Evolutionary conservation across 2,888 invertebrate genomes (phyloP).

Genomic region (Blera fallax): DNA sequence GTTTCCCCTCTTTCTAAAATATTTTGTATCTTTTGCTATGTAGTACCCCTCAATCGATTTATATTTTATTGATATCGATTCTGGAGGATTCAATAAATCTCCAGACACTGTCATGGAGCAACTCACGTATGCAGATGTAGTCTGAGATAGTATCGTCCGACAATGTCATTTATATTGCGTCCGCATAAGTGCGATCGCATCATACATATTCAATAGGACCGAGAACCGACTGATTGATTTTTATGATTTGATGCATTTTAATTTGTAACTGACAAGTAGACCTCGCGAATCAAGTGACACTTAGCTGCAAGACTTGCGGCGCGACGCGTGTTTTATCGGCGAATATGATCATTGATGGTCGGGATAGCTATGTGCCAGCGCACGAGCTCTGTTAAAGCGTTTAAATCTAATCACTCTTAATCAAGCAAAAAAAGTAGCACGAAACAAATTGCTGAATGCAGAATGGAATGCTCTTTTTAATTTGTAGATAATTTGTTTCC

Average conservation of each 20-base stretch:
- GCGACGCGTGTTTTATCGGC: slow-evolving; percentile 35
- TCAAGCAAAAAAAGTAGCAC: slow-evolving; percentile 8
- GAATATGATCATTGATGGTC: slow-evolving; percentile 10
- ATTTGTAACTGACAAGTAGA: slow-evolving; percentile 59
- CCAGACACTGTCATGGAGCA: slow-evolving; percentile 13
- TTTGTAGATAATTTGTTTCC: slow-evolving; percentile 55
- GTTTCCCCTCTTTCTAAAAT: neutral
- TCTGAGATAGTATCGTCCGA: slow-evolving; percentile 19
- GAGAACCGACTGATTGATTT: slow-evolving; percentile 55
- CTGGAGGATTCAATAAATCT: slow-evolving; percentile 42
- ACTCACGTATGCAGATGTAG: slow-evolving; percentile 59
- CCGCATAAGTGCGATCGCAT: slow-evolving; percentile 43
- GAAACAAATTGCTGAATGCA: slow-evolving; percentile 62
- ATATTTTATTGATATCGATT: slow-evolving; percentile 56
- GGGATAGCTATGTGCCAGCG: neutral
- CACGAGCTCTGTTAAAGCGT: slow-evolving; percentile 3
- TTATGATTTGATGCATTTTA: slow-evolving; percentile 70
- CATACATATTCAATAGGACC: slow-evolving; percentile 54
- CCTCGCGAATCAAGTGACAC: slow-evolving; percentile 65
- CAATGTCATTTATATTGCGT: slow-evolving; percentile 49
- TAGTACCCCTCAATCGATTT: slow-evolving; percentile 36
- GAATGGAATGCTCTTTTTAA: slow-evolving; percentile 71
- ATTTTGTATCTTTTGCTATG: neutral
- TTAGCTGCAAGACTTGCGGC: slow-evolving; percentile 23
- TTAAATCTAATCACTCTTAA: slow-evolving; percentile 34